These are phyloP conservation scores for Proteles cristata DNA, from an alignment of 2,113 vertebrate genomes.

Conservation along the genomic window DNA sequence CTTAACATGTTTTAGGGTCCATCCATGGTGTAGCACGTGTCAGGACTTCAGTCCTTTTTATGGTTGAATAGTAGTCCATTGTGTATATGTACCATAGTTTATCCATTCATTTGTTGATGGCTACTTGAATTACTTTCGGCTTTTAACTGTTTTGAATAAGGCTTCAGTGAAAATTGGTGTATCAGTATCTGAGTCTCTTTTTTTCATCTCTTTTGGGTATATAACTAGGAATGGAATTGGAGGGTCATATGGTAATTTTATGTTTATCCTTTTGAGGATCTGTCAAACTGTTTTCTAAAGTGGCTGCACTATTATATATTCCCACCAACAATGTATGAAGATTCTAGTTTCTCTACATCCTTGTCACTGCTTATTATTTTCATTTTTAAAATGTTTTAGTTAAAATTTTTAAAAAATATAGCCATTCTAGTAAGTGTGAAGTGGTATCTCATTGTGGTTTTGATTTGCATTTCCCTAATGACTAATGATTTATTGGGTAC, in stretches of 20 bases:
- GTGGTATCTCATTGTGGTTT: background rate
- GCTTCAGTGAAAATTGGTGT: background rate
- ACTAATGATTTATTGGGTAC: background rate
- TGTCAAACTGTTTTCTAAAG: background rate
- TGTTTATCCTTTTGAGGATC: background rate
- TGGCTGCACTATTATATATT: background rate
- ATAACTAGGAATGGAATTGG: background rate
- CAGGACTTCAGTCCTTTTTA: background rate
- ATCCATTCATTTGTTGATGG: background rate
- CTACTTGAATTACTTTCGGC: background rate
- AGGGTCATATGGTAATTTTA: background rate
- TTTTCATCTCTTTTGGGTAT: background rate
- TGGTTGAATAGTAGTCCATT: background rate
- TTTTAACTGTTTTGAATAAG: background rate
- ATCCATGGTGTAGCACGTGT: background rate
- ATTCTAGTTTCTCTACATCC: background rate
- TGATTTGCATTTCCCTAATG: background rate
- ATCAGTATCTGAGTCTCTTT: background rate
- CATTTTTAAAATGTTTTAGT: background rate
- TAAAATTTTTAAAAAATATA: background rate
- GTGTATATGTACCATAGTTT: background rate
- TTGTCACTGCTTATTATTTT: background rate
- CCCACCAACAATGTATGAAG: background rate
- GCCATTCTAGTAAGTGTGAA: background rate
- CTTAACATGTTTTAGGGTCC: background rate